A percentile compares a stretch with the other conserved stretches of the same genome.
These are phyloP conservation scores for Reticulitermes lucifugus DNA, from an alignment of 2,888 invertebrate genomes.

Conservation along the genomic window DNA sequence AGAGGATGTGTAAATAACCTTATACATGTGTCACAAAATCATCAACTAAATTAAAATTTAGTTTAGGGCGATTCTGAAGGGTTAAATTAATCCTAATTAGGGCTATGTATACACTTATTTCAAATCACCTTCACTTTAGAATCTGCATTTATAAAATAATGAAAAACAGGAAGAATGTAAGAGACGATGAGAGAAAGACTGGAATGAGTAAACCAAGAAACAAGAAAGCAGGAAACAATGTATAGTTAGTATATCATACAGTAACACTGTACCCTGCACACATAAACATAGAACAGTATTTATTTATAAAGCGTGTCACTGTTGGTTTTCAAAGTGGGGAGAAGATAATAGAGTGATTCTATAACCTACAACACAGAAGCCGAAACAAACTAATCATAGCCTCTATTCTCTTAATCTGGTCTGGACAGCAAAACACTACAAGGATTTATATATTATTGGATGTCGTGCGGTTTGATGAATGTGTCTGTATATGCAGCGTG, in stretches of 20 bases:
- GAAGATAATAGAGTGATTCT: conserved; percentile 27
- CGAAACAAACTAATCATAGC: conserved; percentile 14
- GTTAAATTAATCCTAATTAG: too few relatives aligned
- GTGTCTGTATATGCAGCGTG: conserved; percentile 9
- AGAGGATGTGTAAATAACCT: too few relatives aligned
- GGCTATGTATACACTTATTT: background rate
- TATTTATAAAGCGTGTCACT: conserved; percentile 23
- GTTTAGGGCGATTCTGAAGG: too few relatives aligned
- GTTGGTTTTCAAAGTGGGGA: conserved; percentile 22
- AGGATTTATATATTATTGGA: conserved; percentile 29
- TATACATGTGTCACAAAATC: too few relatives aligned
- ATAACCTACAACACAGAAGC: conserved; percentile 21
- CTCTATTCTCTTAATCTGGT: conserved; percentile 31
- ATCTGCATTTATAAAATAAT: background rate
- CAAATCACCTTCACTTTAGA: background rate
- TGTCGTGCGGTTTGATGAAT: conserved; percentile 32
- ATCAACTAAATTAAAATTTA: too few relatives aligned
- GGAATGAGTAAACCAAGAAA: too few relatives aligned
- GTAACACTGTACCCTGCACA: background rate
- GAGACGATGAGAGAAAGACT: background rate
- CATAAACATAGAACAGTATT: background rate
- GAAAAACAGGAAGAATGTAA: background rate
- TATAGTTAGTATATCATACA: background rate
- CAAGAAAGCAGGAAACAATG: too few relatives aligned
- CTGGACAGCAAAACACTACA: conserved; percentile 26